Conservation (phyloP, 2,888 invertebrate species). For the Helobdella robusta region DNA sequence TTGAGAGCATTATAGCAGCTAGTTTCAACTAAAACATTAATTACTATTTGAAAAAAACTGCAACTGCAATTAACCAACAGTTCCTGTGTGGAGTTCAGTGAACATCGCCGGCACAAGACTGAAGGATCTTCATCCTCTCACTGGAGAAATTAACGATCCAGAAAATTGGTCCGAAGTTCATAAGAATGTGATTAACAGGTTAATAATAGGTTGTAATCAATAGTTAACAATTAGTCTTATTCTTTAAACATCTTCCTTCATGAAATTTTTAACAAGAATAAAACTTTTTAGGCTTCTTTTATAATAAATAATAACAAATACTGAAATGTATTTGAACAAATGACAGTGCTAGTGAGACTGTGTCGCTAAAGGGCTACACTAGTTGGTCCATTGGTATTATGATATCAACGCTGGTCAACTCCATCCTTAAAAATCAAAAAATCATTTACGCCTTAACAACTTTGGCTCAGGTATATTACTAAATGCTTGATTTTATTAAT, state of each 20-base stretch:
- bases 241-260: too few relatives aligned
- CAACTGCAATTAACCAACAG: slow-evolving; percentile 49
- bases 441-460: slow-evolving; percentile 72
- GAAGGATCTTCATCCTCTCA: slow-evolving; percentile 64
- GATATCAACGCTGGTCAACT: slow-evolving; percentile 62
- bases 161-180: slow-evolving; percentile 73
- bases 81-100: slow-evolving; percentile 86
- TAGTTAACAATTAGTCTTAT: neutral
- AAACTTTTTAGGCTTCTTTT: too few relatives aligned
- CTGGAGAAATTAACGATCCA: slow-evolving; percentile 64
- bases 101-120: slow-evolving; percentile 80
- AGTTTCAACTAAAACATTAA: too few relatives aligned
- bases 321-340: too few relatives aligned
- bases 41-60: too few relatives aligned
- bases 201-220: slow-evolving; percentile 19
- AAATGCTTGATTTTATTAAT: neutral
- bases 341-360: slow-evolving; percentile 78
- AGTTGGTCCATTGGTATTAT: slow-evolving; percentile 82
- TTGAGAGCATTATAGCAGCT: too few relatives aligned
- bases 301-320: too few relatives aligned
- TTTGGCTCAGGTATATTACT: slow-evolving; percentile 56
- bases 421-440: slow-evolving; percentile 64
- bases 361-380: slow-evolving; percentile 77
- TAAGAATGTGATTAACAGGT: slow-evolving; percentile 67
- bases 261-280: too few relatives aligned